Conservation (phyloP, 1,140 invertebrate genomes). For the Aphidius gifuensis region DNA sequence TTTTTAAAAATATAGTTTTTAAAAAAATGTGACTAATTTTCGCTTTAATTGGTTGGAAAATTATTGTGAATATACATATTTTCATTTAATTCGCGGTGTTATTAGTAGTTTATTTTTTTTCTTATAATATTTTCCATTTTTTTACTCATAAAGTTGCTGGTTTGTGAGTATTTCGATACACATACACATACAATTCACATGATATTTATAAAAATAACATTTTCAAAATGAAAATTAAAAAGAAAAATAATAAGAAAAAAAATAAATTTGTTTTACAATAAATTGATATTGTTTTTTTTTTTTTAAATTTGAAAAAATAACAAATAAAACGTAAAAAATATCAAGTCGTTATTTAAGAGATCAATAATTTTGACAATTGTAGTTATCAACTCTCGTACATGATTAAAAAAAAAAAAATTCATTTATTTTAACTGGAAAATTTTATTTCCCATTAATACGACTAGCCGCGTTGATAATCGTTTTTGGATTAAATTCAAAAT, state of each 20-base stretch:
- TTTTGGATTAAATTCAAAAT: conserved; percentile 7
- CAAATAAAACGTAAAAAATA: not conserved
- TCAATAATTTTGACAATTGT: conserved; percentile 3
- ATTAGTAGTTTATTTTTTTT: conserved; percentile 16
- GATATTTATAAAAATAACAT: conserved; percentile 52
- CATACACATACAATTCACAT: conserved; percentile 37
- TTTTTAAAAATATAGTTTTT: conserved; percentile 47
- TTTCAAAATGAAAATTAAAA: conserved; percentile 35
- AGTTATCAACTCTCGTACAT: conserved; percentile 1
- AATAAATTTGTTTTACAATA: not conserved
- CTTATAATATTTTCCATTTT: conserved; percentile 15
- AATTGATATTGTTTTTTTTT: not conserved
- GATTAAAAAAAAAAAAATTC: not conserved
- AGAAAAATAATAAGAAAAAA: conserved; percentile 6
- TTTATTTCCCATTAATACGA: conserved; percentile 5
- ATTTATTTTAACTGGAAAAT: conserved; percentile 5
- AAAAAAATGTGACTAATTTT: conserved; percentile 56
- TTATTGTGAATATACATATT: conserved; percentile 28
- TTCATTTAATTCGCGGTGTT: conserved; percentile 16
- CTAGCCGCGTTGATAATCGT: not conserved
- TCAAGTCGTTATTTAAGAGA: no score
- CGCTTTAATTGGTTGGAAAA: conserved; percentile 41
- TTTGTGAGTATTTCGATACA: conserved; percentile 41
- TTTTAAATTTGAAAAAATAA: not conserved
- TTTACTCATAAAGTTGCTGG: conserved; percentile 5